Conservation (phyloP, 2,797 vertebrate genomes). For the Sebastes kiyomatsui region DNA sequence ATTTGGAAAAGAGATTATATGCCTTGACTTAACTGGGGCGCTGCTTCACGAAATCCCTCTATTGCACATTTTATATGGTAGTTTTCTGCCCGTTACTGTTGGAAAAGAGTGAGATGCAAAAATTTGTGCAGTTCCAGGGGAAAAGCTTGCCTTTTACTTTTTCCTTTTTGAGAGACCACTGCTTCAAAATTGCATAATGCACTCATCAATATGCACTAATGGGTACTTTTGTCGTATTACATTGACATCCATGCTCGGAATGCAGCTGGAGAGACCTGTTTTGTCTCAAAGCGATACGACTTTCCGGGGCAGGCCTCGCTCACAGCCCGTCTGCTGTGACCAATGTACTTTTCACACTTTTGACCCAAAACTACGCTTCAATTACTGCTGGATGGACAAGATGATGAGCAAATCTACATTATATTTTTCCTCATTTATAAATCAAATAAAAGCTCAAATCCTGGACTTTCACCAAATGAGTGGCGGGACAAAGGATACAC, state of each 20-base stretch:
- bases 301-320: slow-evolving; percentile 79
- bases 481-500: slow-evolving; percentile 55
- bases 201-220: slow-evolving; percentile 91
- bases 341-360: slow-evolving; percentile 83
- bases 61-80: slow-evolving; percentile 93
- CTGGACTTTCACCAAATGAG: slow-evolving; percentile 75
- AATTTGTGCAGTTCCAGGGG: slow-evolving; percentile 86
- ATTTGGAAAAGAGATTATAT: slow-evolving; percentile 82
- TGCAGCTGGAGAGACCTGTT: slow-evolving; percentile 82
- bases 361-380: slow-evolving; percentile 85
- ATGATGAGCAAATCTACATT: slow-evolving; percentile 79
- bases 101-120: slow-evolving; percentile 87
- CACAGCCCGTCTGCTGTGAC: slow-evolving; percentile 88
- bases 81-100: slow-evolving; percentile 88
- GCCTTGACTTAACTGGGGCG: slow-evolving; percentile 77
- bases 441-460: slow-evolving; percentile 57
- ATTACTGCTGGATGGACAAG: slow-evolving; percentile 81
- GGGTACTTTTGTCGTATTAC: slow-evolving; percentile 88
- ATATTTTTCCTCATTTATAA: slow-evolving; percentile 79
- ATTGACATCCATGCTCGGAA: slow-evolving; percentile 84
- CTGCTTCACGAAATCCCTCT: slow-evolving; percentile 83
- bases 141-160: slow-evolving; percentile 79
- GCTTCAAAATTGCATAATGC: slow-evolving; percentile 88
- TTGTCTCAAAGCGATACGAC: slow-evolving; percentile 66
- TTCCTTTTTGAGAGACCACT: slow-evolving; percentile 81